Conservation (phyloP, 2,888 invertebrate genomes). For the Caenorhabditis sinica region DNA sequence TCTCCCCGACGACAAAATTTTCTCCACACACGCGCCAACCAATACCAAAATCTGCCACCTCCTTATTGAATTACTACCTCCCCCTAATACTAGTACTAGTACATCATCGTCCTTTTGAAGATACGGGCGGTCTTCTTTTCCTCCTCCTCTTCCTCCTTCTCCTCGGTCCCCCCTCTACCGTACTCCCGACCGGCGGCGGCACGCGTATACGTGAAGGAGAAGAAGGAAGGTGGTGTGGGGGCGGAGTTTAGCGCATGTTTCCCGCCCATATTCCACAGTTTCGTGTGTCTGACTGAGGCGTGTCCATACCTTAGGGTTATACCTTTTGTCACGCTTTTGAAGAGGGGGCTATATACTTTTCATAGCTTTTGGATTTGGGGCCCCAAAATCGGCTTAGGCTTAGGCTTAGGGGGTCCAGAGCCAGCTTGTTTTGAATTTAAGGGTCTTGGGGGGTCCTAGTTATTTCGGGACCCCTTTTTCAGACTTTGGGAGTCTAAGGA, state of each 20-base stretch:
- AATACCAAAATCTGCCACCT: too few relatives aligned
- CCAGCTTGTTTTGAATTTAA: too few relatives aligned
- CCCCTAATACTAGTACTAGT: slow-evolving; percentile 25
- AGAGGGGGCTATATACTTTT: too few relatives aligned
- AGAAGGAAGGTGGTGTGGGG: slow-evolving; percentile 1
- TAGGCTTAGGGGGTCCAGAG: too few relatives aligned
- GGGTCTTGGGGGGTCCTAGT: too few relatives aligned
- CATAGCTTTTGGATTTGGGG: too few relatives aligned
- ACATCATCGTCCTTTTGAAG: slow-evolving; percentile 27
- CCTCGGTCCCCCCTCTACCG: slow-evolving; percentile 16
- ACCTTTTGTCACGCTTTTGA: slow-evolving; percentile 7
- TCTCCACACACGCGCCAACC: slow-evolving; percentile 8
- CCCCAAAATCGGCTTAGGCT: too few relatives aligned
- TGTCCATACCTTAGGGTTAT: neutral
- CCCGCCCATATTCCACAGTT: slow-evolving; percentile 58
- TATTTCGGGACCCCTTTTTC: too few relatives aligned
- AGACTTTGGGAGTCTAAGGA: too few relatives aligned
- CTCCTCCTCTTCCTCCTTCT: neutral
- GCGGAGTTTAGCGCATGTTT: slow-evolving; percentile 30
- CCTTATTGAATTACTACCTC: too few relatives aligned
- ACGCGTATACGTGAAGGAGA: neutral
- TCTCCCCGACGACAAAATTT: too few relatives aligned
- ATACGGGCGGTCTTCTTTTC: slow-evolving; percentile 1
- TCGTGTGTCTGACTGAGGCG: slow-evolving; percentile 36
- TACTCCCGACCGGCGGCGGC: slow-evolving; percentile 41